Evolutionary conservation across 2,113 vertebrate species (phyloP).

Genomic region (Bufo bufo): DNA sequence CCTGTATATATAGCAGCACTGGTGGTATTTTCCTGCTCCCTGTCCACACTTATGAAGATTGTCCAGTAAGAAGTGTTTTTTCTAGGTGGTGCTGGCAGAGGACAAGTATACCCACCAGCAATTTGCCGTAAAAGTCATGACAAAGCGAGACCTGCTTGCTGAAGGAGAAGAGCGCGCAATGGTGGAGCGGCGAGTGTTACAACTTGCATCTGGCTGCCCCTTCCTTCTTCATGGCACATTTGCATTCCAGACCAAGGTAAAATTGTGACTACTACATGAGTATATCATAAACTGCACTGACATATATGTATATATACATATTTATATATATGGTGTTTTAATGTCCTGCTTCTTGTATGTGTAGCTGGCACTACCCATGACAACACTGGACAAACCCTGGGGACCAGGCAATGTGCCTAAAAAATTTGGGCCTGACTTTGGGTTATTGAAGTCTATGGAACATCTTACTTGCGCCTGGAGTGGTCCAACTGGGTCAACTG

Average conservation of each 20-base stretch:
- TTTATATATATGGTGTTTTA: background rate
- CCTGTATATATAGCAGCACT: too few relatives aligned
- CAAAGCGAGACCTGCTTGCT: too few relatives aligned
- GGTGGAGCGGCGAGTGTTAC: constrained; percentile 1
- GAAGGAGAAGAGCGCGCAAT: too few relatives aligned
- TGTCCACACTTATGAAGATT: too few relatives aligned
- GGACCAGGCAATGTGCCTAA: background rate
- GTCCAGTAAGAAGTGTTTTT: too few relatives aligned
- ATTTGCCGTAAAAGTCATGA: too few relatives aligned
- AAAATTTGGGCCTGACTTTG: background rate
- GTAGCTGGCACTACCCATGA: background rate
- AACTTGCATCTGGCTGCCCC: background rate
- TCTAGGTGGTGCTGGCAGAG: too few relatives aligned
- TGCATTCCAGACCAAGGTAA: background rate
- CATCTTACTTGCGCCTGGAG: background rate
- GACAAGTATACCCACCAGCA: too few relatives aligned
- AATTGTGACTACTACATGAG: background rate
- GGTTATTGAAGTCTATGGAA: background rate
- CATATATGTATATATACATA: too few relatives aligned
- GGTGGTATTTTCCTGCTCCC: too few relatives aligned
- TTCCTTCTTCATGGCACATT: background rate
- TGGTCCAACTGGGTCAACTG: too few relatives aligned
- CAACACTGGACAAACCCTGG: background rate
- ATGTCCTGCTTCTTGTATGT: background rate
- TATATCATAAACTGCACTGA: too few relatives aligned